Percentiles rank a stretch among this genome's conserved stretches.
Conservation (phyloP, 2,888 invertebrate genomes). For the Netelia fuscicornis region DNA sequence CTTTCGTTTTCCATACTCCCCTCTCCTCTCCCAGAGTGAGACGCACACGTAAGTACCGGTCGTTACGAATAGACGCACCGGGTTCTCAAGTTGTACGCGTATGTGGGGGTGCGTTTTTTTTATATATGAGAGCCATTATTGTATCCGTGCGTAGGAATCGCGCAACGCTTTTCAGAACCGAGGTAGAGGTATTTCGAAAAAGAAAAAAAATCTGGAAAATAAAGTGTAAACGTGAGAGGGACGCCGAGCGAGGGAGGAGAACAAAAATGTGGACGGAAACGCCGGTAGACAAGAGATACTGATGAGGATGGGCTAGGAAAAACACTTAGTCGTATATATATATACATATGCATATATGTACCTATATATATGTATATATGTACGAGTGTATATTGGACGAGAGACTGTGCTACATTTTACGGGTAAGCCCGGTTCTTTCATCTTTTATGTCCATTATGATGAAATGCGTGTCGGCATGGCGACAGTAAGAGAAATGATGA, state of each 20-base stretch:
- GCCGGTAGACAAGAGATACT: constrained; percentile 35
- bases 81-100: constrained; percentile 47
- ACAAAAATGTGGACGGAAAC: constrained; percentile 40
- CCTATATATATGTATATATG: neutral
- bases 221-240: constrained; percentile 19
- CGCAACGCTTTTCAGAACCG: constrained; percentile 55
- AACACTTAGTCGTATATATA: constrained; percentile 36
- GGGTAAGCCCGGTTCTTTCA: constrained; percentile 53
- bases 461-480: constrained; percentile 45
- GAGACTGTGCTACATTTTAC: constrained; percentile 43
- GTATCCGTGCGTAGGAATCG: constrained; percentile 75
- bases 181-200: constrained; percentile 31
- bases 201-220: constrained; percentile 9
- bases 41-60: constrained; percentile 61
- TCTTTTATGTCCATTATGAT: constrained; percentile 64
- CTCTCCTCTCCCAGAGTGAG: constrained; percentile 49
- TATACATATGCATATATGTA: neutral
- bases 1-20: constrained; percentile 51
- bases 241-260: constrained; percentile 13
- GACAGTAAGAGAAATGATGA: constrained; percentile 41
- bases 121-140: neutral
- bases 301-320: constrained; percentile 4
- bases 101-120: neutral
- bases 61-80: constrained; percentile 46
- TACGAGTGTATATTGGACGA: constrained; percentile 1